Conservation (phyloP, 2,797 vertebrate genomes). For the Moxostoma hubbsi region DNA sequence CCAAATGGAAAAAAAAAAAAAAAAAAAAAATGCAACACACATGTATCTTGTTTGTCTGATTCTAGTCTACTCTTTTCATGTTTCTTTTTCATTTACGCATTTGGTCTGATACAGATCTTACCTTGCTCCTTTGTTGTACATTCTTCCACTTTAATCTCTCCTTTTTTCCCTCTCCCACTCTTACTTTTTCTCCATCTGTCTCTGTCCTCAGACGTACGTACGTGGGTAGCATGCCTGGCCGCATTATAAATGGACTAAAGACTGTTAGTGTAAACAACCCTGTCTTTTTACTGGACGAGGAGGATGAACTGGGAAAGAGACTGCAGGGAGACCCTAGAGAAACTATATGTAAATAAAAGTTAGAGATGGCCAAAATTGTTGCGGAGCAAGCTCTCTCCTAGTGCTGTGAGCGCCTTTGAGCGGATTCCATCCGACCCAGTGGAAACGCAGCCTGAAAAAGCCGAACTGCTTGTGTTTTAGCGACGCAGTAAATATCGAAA, state of each 20-base stretch:
- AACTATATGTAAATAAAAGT: neutral
- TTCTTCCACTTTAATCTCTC: neutral
- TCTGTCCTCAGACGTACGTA: constrained; percentile 87
- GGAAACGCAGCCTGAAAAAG: too few species aligned
- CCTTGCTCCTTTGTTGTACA: neutral
- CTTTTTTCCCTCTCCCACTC: neutral
- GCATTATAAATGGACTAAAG: constrained; percentile 96
- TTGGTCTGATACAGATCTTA: constrained; percentile 21
- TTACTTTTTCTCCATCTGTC: neutral
- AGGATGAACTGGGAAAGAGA: constrained; percentile 96
- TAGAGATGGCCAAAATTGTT: too few species aligned
- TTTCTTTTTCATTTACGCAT: neutral
- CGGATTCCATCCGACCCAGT: too few species aligned
- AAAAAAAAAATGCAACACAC: too few species aligned
- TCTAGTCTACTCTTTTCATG: neutral
- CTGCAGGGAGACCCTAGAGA: constrained; percentile 91
- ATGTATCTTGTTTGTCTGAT: too few species aligned
- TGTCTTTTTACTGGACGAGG: constrained; percentile 94
- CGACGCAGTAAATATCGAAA: too few species aligned
- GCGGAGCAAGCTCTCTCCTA: too few species aligned
- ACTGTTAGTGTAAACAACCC: constrained; percentile 93
- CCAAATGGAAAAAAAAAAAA: too few species aligned
- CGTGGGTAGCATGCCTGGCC: constrained; percentile 96
- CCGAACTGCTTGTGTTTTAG: too few species aligned
- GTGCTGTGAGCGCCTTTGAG: too few species aligned